Conservation (phyloP, 2,888 invertebrate species). For the Drosophila emarginata region DNA sequence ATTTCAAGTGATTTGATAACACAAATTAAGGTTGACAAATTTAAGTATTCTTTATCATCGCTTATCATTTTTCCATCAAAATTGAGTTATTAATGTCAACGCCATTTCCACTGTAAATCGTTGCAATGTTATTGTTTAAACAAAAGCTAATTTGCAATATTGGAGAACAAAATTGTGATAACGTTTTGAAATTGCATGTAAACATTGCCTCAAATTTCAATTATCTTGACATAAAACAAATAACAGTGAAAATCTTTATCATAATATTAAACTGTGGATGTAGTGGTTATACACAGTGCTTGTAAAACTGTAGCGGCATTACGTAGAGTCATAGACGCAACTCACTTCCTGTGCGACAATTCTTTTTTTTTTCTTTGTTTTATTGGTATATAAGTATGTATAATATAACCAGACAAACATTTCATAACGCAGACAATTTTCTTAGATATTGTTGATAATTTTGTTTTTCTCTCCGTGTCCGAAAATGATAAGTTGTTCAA, state of each 20-base stretch:
- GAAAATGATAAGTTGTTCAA: conserved; percentile 28
- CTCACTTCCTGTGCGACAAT: conserved; percentile 45
- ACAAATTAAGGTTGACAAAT: no score
- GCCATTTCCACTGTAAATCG: background rate
- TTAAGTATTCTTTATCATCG: background rate
- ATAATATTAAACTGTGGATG: background rate
- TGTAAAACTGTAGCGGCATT: background rate
- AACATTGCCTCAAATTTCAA: conserved; percentile 4
- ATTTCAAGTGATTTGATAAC: background rate
- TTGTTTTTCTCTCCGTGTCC: background rate
- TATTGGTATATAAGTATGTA: conserved; percentile 1
- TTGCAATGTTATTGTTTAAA: conserved; percentile 1
- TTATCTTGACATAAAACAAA: background rate
- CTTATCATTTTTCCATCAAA: background rate
- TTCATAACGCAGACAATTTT: conserved; percentile 2
- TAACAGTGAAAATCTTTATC: background rate
- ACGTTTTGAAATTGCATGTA: background rate
- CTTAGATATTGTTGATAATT: background rate
- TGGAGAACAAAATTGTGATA: background rate
- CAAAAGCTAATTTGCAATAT: background rate
- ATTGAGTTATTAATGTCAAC: background rate
- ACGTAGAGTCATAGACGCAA: conserved; percentile 5
- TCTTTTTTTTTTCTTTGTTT: conserved; percentile 9
- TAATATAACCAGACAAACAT: conserved; percentile 20
- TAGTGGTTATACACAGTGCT: background rate